Evolutionary conservation across 1,140 invertebrate genomes (phyloP).

Genomic region (Dryas iulia): DNA sequence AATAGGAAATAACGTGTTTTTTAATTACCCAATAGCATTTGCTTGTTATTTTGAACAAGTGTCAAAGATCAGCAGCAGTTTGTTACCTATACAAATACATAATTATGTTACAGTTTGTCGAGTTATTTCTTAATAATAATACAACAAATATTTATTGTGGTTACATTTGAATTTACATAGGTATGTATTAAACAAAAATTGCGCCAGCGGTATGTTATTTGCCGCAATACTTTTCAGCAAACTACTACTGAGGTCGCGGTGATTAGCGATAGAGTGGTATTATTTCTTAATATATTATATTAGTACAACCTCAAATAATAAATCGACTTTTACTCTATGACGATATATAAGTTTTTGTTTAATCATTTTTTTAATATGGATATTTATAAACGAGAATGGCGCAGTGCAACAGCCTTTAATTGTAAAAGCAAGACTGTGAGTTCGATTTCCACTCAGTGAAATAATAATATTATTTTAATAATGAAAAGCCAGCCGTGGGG

Average conservation of each 20-base stretch:
- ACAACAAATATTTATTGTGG: neutral
- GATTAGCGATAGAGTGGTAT: neutral
- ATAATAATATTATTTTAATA: too few relatives aligned
- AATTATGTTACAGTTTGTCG: neutral
- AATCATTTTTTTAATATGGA: too few relatives aligned
- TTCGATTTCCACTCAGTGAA: too few relatives aligned
- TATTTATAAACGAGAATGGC: too few relatives aligned
- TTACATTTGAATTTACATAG: neutral
- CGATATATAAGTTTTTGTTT: neutral
- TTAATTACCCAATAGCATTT: neutral
- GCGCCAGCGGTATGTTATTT: neutral
- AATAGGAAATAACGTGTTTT: neutral
- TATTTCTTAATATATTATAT: neutral
- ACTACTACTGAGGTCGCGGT: neutral
- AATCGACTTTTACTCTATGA: neutral
- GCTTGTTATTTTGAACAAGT: neutral
- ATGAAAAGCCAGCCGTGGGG: too few relatives aligned
- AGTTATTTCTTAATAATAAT: neutral
- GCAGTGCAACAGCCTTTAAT: too few relatives aligned
- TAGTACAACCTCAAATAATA: neutral
- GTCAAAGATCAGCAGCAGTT: neutral
- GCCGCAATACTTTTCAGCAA: neutral
- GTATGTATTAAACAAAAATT: neutral
- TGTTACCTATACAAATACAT: neutral
- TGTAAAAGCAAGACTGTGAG: too few relatives aligned